These are phyloP conservation scores for Epinephelus moara DNA, from an alignment of 2,113 vertebrate species.

Conservation along the genomic window DNA sequence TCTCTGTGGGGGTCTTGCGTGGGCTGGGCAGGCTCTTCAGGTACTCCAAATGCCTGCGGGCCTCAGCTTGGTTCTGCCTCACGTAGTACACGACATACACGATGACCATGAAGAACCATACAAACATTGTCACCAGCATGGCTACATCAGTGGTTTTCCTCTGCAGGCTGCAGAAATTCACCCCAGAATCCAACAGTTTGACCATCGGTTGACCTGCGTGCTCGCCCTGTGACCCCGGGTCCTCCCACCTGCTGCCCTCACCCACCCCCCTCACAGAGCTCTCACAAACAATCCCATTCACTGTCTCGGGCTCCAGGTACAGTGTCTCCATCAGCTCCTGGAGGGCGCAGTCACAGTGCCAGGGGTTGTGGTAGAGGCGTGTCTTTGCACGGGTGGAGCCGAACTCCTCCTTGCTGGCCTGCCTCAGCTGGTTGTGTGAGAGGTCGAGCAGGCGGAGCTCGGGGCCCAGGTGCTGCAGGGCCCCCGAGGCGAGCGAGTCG, in stretches of 20 bases:
- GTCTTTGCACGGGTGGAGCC: slow-evolving; percentile 81
- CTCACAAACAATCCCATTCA: slow-evolving; percentile 85
- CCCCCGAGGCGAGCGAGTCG: slow-evolving; percentile 78
- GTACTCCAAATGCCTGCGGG: slow-evolving; percentile 83
- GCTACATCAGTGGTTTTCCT: slow-evolving; percentile 81
- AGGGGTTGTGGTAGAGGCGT: slow-evolving; percentile 86
- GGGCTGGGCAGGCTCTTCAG: slow-evolving; percentile 85
- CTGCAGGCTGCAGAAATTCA: slow-evolving; percentile 83
- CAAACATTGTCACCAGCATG: slow-evolving; percentile 87
- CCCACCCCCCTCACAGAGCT: slow-evolving; percentile 80
- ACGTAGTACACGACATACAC: slow-evolving; percentile 85
- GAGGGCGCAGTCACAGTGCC: slow-evolving; percentile 86
- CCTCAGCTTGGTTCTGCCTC: slow-evolving; percentile 84
- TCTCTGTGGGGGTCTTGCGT: slow-evolving; percentile 75
- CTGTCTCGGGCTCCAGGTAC: slow-evolving; percentile 81
- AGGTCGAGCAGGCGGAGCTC: slow-evolving; percentile 85
- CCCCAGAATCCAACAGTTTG: slow-evolving; percentile 81
- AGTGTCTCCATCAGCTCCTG: slow-evolving; percentile 86
- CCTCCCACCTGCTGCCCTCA: slow-evolving; percentile 83
- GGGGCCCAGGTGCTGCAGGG: slow-evolving; percentile 80
- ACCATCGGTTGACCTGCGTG: slow-evolving; percentile 81
- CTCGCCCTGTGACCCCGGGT: slow-evolving; percentile 74
- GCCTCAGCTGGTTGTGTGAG: slow-evolving; percentile 83
- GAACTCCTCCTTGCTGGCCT: slow-evolving; percentile 80
- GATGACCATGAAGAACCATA: slow-evolving; percentile 87